Conservation (phyloP, 2,113 vertebrate genomes). For the Canis aureus region DNA sequence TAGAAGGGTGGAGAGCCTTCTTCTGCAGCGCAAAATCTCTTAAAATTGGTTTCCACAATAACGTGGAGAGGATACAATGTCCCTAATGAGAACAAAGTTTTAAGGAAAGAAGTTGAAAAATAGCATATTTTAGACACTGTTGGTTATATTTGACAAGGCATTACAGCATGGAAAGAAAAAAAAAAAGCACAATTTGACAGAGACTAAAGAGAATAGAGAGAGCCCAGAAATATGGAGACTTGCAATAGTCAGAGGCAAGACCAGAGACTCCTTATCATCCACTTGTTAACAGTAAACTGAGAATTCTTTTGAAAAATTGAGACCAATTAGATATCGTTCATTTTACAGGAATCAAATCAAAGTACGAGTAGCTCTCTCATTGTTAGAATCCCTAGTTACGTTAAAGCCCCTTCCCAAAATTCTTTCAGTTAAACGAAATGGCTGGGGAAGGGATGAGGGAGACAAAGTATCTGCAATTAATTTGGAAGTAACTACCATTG, state of each 20-base stretch:
- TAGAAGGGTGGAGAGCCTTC: not conserved
- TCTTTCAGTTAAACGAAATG: not conserved
- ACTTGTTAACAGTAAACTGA: not conserved
- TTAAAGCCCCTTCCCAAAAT: not conserved
- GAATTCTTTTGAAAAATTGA: not conserved
- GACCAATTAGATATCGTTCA: not conserved
- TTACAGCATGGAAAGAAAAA: not conserved
- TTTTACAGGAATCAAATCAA: constrained; percentile 10
- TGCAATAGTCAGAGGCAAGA: not conserved
- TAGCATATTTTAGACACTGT: not conserved
- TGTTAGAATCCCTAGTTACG: not conserved
- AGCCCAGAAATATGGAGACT: not conserved
- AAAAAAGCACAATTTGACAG: not conserved
- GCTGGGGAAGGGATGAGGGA: not conserved
- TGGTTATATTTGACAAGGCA: not conserved
- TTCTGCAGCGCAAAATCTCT: not conserved
- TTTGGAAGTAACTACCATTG: not conserved
- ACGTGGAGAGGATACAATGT: not conserved
- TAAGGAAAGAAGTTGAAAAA: not conserved
- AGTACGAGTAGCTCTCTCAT: not conserved
- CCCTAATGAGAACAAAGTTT: not conserved
- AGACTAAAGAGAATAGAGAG: not conserved
- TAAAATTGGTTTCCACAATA: not conserved
- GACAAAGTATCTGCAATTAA: not conserved
- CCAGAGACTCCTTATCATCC: not conserved